Evolutionary conservation across 2,797 vertebrate species (phyloP), one percentile per base, ranked within the genome.

Genomic region (Acanthurus lineatus): DNA sequence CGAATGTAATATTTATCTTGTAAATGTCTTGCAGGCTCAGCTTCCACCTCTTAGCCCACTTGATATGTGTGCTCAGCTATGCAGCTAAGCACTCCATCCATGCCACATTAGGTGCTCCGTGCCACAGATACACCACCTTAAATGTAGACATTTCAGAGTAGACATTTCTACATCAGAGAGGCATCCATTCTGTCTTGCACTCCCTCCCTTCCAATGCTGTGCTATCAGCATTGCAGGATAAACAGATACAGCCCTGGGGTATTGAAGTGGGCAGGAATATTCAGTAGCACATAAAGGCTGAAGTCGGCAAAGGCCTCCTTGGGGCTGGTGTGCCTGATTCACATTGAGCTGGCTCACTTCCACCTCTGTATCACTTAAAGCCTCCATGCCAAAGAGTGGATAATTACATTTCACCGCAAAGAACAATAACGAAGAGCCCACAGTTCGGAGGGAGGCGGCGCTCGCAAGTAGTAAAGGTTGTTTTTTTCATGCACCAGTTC

Each of bases 1-100:
- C 60, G 88, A 83, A 92, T 90, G 84, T 91, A 93, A 94, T 94
- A 94, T 93, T 91, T 92, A 94, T 92, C 88, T 91, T 80, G 91
- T 89, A 93, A 92, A 91, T 88, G 88, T 88, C 89, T 90, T 49
- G 75, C 83, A 78, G 85, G 84, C 87, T 89, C 88, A 79, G 84
- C 88, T 73, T 81, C 86, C 5, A 59, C 83, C 76, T 89, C 73
- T 88, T 85, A 80, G 68, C 59, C 68, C 40, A 61, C 74, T 85
- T 87, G 85, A 88, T 88, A 62, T 80, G 86, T 85, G 85, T 79
- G 82, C 84, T 87, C 84, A 82, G 84, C 86, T 82, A 71, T 78
- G 76, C 75, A 76, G 86, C 84, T 82, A 79, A 89, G 85, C 84
- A 61, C 79, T 86, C 82, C 82, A 87, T 82, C 84, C 83, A 75